Evolutionary conservation across 2,113 vertebrate genomes (phyloP).

Genomic region (Heteronetta atricapilla): DNA sequence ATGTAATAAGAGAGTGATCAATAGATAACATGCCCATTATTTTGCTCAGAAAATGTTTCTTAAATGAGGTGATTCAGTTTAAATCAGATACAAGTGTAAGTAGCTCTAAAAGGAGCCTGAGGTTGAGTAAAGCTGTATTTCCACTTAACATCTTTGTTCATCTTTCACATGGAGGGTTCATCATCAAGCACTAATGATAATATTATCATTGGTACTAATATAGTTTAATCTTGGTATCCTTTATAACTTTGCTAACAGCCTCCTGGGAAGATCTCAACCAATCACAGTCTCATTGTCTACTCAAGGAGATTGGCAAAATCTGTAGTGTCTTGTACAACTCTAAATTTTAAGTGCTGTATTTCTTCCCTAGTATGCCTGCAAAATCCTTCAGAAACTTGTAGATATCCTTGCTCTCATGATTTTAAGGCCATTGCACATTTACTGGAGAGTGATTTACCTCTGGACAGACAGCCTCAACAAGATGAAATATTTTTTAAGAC

Average conservation of each 20-base stretch:
- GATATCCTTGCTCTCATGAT: neutral
- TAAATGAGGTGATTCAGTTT: neutral
- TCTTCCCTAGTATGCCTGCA: neutral
- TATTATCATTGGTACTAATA: neutral
- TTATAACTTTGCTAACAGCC: neutral
- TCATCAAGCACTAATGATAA: neutral
- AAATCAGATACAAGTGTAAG: neutral
- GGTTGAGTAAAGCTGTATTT: neutral
- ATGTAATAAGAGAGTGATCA: neutral
- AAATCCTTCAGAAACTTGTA: neutral
- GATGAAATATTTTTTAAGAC: neutral
- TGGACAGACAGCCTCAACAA: neutral
- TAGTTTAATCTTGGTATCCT: neutral
- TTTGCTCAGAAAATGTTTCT: slow-evolving; percentile 32
- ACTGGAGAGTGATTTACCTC: neutral
- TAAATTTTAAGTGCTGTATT: neutral
- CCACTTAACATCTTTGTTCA: neutral
- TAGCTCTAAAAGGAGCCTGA: neutral
- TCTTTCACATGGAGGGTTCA: neutral
- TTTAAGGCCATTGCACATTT: neutral
- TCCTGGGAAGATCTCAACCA: neutral
- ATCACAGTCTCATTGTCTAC: neutral
- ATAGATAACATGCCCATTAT: neutral
- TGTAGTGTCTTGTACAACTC: neutral
- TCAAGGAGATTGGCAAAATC: neutral